Percentiles rank a stretch among this genome's conserved stretches.
Conservation (phyloP, 35 echinoderm and acorn worm genomes). For the Eucidaris tribuloides region DNA sequence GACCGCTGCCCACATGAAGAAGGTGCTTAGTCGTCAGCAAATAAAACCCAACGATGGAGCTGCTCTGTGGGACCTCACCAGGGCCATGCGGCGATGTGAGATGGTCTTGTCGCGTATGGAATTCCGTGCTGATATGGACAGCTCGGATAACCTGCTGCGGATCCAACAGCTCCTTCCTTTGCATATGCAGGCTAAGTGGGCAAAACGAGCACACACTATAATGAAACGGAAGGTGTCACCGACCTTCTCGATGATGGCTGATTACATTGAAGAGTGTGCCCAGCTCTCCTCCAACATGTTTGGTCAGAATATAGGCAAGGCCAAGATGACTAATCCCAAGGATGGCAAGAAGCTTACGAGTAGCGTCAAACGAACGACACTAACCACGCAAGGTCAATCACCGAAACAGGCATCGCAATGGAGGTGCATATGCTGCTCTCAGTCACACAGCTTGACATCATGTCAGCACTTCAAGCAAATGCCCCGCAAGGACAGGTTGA, state of each 20-base stretch:
- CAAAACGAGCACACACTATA: constrained; percentile 22
- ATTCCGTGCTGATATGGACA: constrained; percentile 6
- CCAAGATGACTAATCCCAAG: not conserved
- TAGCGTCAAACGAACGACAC: not conserved
- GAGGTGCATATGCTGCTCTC: not conserved
- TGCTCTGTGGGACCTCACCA: constrained; percentile 38
- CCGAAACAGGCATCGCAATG: not conserved
- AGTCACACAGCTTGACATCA: not conserved
- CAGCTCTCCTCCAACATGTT: not conserved
- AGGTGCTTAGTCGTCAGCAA: constrained; percentile 5
- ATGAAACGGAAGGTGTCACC: not conserved
- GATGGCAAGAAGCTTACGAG: constrained; percentile 8
- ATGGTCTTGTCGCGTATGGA: not conserved
- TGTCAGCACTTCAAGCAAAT: constrained; percentile 26
- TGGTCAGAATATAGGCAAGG: not conserved
- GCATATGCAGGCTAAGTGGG: constrained; percentile 32
- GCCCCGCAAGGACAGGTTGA: constrained; percentile 38
- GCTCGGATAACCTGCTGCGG: constrained; percentile 12
- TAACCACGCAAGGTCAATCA: not conserved
- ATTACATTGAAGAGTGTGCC: not conserved
- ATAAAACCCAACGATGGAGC: constrained; percentile 37
- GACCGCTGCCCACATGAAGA: not conserved
- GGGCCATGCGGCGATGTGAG: constrained; percentile 24
- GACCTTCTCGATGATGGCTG: not conserved
- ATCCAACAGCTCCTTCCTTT: constrained; percentile 12